Evolutionary conservation across 2,888 invertebrate genomes (phyloP).

Genomic region (Eurois occulta): DNA sequence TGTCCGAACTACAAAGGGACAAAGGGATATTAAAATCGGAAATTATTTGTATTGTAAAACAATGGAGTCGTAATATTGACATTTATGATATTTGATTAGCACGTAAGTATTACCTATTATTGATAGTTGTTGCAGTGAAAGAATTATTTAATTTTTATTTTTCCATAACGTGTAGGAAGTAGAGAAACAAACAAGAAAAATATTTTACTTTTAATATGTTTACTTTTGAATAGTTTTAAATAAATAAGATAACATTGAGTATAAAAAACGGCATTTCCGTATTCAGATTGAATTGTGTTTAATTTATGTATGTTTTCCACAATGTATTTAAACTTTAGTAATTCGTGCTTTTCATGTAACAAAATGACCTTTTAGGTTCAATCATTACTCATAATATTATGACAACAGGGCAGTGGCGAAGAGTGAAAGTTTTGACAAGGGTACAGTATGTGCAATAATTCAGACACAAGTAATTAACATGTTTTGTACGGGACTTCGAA

Average conservation of each 20-base stretch:
- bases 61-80: constrained; percentile 43
- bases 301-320: not conserved
- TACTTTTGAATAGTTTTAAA: constrained; percentile 13
- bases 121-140: not conserved
- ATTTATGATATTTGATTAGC: constrained; percentile 14
- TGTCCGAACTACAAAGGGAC: constrained; percentile 46
- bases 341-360: not conserved
- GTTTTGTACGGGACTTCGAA: constrained; percentile 1
- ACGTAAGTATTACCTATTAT: not conserved
- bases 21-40: constrained; percentile 47
- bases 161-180: not conserved
- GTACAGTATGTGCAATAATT: constrained; percentile 17
- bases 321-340: not conserved
- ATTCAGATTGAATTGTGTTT: not conserved
- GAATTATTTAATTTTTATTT: not conserved
- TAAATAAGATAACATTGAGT: not conserved
- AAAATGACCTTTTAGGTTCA: not conserved
- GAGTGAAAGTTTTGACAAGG: constrained; percentile 39
- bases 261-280: not conserved
- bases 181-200: constrained; percentile 1
- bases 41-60: constrained; percentile 40
- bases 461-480: constrained; percentile 25
- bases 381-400: constrained; percentile 3
- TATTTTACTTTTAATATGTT: constrained; percentile 8
- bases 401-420: not conserved